Base-by-base conservation (phyloP, 2,113 vertebrate species). In the Plecturocebus donacophilus region DNA sequence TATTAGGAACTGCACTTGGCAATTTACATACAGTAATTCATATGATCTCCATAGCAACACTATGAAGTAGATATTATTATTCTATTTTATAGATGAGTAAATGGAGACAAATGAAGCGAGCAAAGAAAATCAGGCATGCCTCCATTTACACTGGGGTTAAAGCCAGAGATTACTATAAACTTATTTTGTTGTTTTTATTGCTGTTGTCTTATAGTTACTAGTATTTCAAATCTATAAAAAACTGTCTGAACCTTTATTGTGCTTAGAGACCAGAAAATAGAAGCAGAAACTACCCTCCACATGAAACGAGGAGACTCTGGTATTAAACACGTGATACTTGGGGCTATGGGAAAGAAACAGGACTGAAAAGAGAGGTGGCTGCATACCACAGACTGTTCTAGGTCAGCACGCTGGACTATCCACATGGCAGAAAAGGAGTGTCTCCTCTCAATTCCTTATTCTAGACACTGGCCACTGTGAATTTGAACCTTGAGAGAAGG, bases 41-140 rank as follows among this genome's bases (percentile, higher is more conserved):
- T 38, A 68, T 80, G 47, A 83, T 97, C 96, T 96, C 90, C 90
- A 96, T 96, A 71, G 95, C 71, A 97, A 96, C 83, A 75, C 35
- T 71, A 58, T 49, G 52, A 9, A 91, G 61, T 35, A 77, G 30
- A 49, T 75, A 54, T 58, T 56, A 52, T 83, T 87, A 52, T 95
- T 87, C 61, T 61, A 66, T 94, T 91, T 90, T 84, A 49, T 87
- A 85, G 86, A 91, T 82, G 35, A 93, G 19, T n/a, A 87, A 91
- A 91, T 35, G 64, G 54, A 95, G 81, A 97, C 77, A 91, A 87
- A 84, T 49, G 35, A 92, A 96, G 54, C 35, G 20, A 88, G 71
- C 87, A 90, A 71, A 79, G 42, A 80, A 87, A 66, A 70, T 56
- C 21, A 64, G 42, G 9, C 42, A 35, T 77, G 40, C 49, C 64